phyloP scores from a whole-genome alignment of 1,140 invertebrate species.

The Drosophila navojoa region DNA sequence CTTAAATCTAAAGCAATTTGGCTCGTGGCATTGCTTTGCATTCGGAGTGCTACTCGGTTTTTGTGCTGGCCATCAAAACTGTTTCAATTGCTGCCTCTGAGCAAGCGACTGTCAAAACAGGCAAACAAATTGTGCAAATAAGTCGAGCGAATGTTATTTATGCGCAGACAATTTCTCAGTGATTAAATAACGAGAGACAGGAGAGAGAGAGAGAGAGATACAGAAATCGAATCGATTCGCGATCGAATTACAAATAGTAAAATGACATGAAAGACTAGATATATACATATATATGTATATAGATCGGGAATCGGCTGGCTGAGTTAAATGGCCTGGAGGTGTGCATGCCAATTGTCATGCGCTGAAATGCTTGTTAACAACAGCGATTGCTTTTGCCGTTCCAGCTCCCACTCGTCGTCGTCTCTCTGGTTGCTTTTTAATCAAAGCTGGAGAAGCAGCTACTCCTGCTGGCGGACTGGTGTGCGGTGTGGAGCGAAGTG shows the following conservation, averaged over 20 bases:
- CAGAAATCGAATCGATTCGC: slow-evolving; percentile 14
- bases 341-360: slow-evolving; percentile 82
- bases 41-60: neutral
- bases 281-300: neutral
- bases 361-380: slow-evolving; percentile 83
- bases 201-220: too few species aligned
- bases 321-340: slow-evolving; percentile 73
- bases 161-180: slow-evolving; percentile 62
- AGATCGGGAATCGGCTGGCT: neutral
- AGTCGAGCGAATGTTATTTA: slow-evolving; percentile 78
- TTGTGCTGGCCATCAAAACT: slow-evolving; percentile 32
- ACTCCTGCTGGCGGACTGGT: slow-evolving; percentile 1
- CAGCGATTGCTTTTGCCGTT: slow-evolving; percentile 71
- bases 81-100: slow-evolving; percentile 55
- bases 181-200: slow-evolving; percentile 65
- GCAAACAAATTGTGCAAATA: slow-evolving; percentile 82
- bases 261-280: slow-evolving; percentile 52
- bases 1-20: neutral
- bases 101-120: slow-evolving; percentile 68
- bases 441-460: slow-evolving; percentile 57
- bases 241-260: slow-evolving; percentile 43
- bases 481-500: neutral
- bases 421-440: slow-evolving; percentile 60
- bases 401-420: slow-evolving; percentile 45
- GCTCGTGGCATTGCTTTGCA: neutral